phyloP scores from a whole-genome alignment of 2,113 vertebrate genomes.

The Leucosticte australis region DNA sequence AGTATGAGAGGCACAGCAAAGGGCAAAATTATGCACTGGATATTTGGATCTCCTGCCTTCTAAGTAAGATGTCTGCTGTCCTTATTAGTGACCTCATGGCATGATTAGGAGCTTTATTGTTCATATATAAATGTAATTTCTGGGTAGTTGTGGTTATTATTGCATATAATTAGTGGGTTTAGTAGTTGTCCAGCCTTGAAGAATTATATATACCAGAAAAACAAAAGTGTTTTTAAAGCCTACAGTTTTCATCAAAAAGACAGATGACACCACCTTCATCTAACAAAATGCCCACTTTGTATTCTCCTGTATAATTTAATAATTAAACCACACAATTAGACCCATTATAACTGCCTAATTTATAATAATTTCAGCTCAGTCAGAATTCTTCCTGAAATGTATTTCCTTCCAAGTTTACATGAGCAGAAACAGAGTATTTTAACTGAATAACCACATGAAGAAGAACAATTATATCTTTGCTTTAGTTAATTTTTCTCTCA shows the following conservation, averaged over 20 bases:
- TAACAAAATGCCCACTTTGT: slow-evolving; percentile 12
- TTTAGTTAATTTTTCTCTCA: slow-evolving; percentile 44
- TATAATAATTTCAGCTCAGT: slow-evolving; percentile 49
- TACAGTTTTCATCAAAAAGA: neutral
- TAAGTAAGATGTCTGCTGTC: neutral
- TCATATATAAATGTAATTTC: neutral
- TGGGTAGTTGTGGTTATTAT: neutral
- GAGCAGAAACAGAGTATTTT: slow-evolving; percentile 48
- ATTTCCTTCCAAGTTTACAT: slow-evolving; percentile 62
- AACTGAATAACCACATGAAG: slow-evolving; percentile 20
- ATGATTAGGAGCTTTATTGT: neutral
- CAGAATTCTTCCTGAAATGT: slow-evolving; percentile 31
- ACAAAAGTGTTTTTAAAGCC: neutral
- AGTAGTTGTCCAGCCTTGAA: neutral
- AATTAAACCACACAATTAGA: slow-evolving; percentile 45
- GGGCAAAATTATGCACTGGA: neutral
- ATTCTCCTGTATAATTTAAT: slow-evolving; percentile 19
- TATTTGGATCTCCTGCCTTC: neutral
- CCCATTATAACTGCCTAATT: slow-evolving; percentile 2
- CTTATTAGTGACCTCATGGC: neutral
- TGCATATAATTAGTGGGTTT: neutral
- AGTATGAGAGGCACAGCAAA: neutral
- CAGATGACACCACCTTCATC: neutral
- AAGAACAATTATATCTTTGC: slow-evolving; percentile 60
- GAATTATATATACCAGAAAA: neutral